These are phyloP conservation scores for Lycaon pictus DNA, from an alignment of 2,113 vertebrate genomes.

Conservation along the genomic window DNA sequence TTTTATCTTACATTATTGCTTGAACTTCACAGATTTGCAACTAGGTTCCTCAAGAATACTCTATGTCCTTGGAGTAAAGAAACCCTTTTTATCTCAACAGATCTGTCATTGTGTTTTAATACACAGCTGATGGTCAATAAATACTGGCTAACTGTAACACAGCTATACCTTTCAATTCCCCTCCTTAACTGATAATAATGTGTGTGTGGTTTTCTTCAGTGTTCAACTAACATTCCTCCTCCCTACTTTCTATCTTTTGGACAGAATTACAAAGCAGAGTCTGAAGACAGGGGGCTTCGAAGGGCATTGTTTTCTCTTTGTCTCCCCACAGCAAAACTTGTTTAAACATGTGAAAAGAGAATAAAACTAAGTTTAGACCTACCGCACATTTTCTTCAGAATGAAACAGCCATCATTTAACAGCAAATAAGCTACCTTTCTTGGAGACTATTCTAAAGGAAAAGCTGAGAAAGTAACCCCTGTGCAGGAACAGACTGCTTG, in stretches of 20 bases:
- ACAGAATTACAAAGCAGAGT: slow-evolving; percentile 51
- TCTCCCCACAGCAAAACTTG: not conserved
- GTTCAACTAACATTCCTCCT: not conserved
- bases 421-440: not conserved
- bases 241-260: not conserved
- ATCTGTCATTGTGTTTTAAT: not conserved
- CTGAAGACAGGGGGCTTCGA: not conserved
- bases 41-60: not conserved
- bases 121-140: not conserved
- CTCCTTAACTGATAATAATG: not conserved
- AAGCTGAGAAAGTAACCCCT: not conserved
- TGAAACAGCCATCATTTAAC: slow-evolving; percentile 41
- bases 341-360: slow-evolving; percentile 27
- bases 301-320: not conserved
- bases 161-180: not conserved
- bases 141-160: not conserved
- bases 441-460: not conserved
- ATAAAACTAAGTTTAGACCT: slow-evolving; percentile 30
- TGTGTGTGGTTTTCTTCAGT: not conserved
- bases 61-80: not conserved
- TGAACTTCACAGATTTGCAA: not conserved
- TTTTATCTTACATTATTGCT: slow-evolving; percentile 15
- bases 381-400: not conserved
- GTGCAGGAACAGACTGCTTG: not conserved
- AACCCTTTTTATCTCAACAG: not conserved